Base-by-base conservation (phyloP, 2,113 vertebrate genomes). In the Gopherus evgoodei region DNA sequence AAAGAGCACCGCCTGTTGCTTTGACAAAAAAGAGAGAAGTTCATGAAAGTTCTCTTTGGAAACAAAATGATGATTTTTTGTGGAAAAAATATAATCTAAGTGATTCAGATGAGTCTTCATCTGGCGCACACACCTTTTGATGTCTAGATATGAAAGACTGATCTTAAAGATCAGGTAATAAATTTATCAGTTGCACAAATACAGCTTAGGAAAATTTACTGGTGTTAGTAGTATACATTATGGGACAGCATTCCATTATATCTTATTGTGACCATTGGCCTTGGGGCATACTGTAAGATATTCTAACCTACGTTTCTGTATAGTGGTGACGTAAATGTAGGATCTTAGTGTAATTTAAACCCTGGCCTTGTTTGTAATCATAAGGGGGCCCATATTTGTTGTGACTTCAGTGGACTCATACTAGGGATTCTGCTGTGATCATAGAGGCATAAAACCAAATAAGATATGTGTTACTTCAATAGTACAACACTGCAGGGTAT, bases 61-160 rank as follows among this genome's bases (percentile, higher is more conserved):
- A 99, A 97, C 98, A 98, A 56, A 99, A 99, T 72, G 99, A 99
- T 22, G 99, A 98, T 56, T 99, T 99, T 97, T 90, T 99, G 6
- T 99, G 99, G 99, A 99, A 98, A 97, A 99, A 98, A 94, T 86
- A 93, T 57, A 86, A 84, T 84, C 80, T 59, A 65, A 76, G 83
- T 95, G 89, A 97, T 83, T 84, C 75, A 72, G 91, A 95, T 92
- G 86, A 96, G 84, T 91, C 31, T 54, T 50, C 81, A 57, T 31
- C 62, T 88, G 81, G 59, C 86, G 90, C 50, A 87, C 92, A 93
- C 50, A 86, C 92, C 59, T 81, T 96, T 3, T 42, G 27, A 80
- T 83, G 42, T 72, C 69, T 91, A 88, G 49, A 5, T 52, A 17
- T 92, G 52, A 42, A 25, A 38, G 35, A 16, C 44, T 78, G 22